A percentile compares a stretch with the other conserved stretches of the same genome.
phyloP scores from a whole-genome alignment of 1,140 invertebrate species.

The Phocides pigmalion region DNA sequence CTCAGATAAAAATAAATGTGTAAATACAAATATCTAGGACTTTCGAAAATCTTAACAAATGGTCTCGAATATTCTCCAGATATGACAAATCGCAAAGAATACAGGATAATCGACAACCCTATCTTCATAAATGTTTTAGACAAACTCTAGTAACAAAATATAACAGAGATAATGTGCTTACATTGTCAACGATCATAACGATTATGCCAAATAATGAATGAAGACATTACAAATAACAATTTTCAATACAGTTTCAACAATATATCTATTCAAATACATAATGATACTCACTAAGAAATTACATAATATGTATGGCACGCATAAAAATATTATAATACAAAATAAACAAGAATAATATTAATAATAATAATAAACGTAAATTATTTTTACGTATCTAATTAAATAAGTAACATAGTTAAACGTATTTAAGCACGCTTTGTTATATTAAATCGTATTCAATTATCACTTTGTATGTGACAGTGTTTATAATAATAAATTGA shows the following conservation, averaged over 20 bases:
- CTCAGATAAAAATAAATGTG: too few relatives aligned
- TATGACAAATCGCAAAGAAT: neutral
- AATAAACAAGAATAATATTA: too few relatives aligned
- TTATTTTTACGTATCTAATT: neutral
- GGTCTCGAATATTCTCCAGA: too few relatives aligned
- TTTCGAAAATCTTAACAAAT: too few relatives aligned
- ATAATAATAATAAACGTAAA: neutral
- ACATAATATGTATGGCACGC: constrained; percentile 43
- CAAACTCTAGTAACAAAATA: neutral
- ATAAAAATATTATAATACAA: constrained; percentile 16
- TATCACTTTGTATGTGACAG: neutral
- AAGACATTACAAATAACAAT: constrained; percentile 6
- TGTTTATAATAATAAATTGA: neutral
- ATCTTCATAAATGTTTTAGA: neutral
- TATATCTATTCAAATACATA: constrained; percentile 34
- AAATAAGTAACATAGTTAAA: neutral
- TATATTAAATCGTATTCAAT: too few relatives aligned
- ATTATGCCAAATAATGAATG: constrained; percentile 34
- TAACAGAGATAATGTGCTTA: constrained; percentile 5
- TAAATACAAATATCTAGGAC: too few relatives aligned
- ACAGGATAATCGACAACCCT: neutral
- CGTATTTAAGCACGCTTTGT: neutral
- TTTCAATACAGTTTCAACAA: constrained; percentile 10
- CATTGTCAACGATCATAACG: neutral
- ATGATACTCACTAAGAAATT: constrained; percentile 24